These are phyloP conservation scores for Eciton burchellii DNA, from an alignment of 1,140 invertebrate genomes.

Conservation along the genomic window DNA sequence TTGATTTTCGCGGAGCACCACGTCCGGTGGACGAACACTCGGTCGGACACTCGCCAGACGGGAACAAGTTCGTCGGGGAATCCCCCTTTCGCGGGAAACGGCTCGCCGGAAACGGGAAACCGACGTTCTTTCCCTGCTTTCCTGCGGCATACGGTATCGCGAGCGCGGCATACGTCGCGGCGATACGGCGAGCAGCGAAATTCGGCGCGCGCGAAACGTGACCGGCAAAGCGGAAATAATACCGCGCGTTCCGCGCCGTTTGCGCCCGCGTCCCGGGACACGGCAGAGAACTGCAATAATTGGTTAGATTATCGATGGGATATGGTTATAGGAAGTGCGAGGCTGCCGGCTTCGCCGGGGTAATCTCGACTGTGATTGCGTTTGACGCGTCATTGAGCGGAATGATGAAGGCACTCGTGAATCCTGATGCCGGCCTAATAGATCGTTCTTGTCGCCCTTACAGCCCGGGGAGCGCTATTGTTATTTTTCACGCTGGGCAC, in stretches of 20 bases:
- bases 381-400: slow-evolving; percentile 81
- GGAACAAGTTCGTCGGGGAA: neutral
- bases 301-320: slow-evolving; percentile 80
- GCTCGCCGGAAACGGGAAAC: neutral
- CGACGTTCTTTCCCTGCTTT: slow-evolving; percentile 1
- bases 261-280: slow-evolving; percentile 55
- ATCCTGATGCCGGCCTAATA: slow-evolving; percentile 67
- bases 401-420: slow-evolving; percentile 77
- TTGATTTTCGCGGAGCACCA: slow-evolving; percentile 18
- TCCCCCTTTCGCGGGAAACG: neutral
- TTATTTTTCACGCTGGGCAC: slow-evolving; percentile 57
- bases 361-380: slow-evolving; percentile 80
- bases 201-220: slow-evolving; percentile 46
- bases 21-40: slow-evolving; percentile 11
- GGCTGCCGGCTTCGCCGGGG: slow-evolving; percentile 70
- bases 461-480: slow-evolving; percentile 44
- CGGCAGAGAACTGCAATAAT: slow-evolving; percentile 76
- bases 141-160: neutral
- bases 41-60: neutral
- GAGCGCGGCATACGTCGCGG: neutral
- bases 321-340: slow-evolving; percentile 79
- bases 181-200: slow-evolving; percentile 61
- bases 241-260: slow-evolving; percentile 48
- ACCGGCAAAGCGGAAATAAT: slow-evolving; percentile 74
- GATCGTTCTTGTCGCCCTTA: slow-evolving; percentile 64